Conservation (phyloP, 2,113 vertebrate species). For the Triplophysa rosa region DNA sequence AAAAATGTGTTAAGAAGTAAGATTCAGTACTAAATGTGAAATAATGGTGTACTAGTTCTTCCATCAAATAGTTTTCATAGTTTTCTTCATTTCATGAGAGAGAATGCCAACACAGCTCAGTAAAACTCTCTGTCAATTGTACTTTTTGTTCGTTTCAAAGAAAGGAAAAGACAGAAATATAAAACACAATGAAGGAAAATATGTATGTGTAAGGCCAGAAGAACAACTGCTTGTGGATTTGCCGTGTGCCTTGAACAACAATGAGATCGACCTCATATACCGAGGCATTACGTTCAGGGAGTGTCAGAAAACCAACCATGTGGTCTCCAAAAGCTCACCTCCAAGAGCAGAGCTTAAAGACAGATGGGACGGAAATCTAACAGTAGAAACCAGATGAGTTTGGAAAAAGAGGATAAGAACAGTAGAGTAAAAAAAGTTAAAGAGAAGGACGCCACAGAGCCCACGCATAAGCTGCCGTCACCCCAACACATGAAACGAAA, state of each 20-base stretch:
- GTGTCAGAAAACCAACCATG: conserved; percentile 7
- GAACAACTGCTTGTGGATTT: not conserved
- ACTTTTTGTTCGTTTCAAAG: no score
- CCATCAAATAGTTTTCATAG: no score
- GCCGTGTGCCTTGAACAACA: not conserved
- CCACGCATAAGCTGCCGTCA: conserved; percentile 70
- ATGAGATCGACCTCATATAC: conserved; percentile 8
- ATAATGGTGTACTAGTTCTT: no score
- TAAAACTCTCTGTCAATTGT: no score
- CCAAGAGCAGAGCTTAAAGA: not conserved
- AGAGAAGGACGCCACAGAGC: conserved; percentile 36
- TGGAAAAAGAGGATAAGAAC: not conserved
- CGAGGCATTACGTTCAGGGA: not conserved
- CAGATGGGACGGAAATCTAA: conserved; percentile 25
- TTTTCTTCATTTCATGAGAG: no score
- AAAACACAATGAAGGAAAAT: no score
- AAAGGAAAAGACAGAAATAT: no score
- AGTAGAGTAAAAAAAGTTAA: conserved; percentile 15
- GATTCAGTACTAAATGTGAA: no score
- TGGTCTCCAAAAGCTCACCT: not conserved
- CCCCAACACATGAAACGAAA: conserved; percentile 75
- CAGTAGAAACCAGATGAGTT: not conserved
- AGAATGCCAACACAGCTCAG: no score
- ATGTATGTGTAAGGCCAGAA: not conserved
- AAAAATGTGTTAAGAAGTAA: conserved; percentile 6